These are phyloP conservation scores for Heliconius nattereri DNA, from an alignment of 1,140 invertebrate species.

Conservation along the genomic window DNA sequence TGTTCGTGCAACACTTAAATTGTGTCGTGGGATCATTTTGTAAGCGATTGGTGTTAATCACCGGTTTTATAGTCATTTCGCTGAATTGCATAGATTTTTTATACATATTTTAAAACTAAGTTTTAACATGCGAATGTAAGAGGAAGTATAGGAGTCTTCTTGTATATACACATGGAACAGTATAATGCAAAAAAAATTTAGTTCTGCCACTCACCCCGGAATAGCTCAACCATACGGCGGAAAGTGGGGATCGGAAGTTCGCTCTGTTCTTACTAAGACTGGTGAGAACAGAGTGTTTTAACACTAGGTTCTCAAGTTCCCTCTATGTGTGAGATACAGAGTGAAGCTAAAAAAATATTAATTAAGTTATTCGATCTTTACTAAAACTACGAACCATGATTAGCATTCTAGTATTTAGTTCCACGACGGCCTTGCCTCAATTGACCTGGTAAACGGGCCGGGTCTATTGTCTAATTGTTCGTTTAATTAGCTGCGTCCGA, in stretches of 20 bases:
- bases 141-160: too few species aligned
- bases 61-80: constrained; percentile 18
- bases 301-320: background rate
- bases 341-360: background rate
- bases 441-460: constrained; percentile 23
- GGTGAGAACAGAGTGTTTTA: background rate
- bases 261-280: background rate
- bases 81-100: constrained; percentile 7
- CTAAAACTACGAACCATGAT: background rate
- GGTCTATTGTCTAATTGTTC: constrained; percentile 15
- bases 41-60: constrained; percentile 27
- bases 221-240: too few species aligned
- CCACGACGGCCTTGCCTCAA: constrained; percentile 27
- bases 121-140: background rate
- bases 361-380: background rate
- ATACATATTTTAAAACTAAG: background rate
- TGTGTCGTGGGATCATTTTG: constrained; percentile 24
- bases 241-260: too few species aligned
- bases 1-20: background rate
- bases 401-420: constrained; percentile 14
- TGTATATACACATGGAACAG: too few species aligned
- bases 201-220: too few species aligned
- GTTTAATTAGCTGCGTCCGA: constrained; percentile 19
- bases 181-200: too few species aligned
- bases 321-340: background rate